phyloP scores from a whole-genome alignment of 2,113 vertebrate species.

The Cyprinodon variegatus region DNA sequence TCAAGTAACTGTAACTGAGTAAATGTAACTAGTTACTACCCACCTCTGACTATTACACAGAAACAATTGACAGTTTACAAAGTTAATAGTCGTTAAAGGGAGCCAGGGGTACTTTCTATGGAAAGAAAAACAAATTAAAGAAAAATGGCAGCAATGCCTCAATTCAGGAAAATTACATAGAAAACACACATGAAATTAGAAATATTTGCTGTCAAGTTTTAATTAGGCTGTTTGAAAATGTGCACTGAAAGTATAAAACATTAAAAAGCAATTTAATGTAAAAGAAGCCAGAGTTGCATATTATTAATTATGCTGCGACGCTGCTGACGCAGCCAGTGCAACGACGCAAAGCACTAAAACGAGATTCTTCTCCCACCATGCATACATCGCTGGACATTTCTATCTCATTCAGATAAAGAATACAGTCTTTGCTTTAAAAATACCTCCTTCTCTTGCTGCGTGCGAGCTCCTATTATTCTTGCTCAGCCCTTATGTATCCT shows the following conservation, averaged over 20 bases:
- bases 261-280: no score
- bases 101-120: conserved; percentile 1
- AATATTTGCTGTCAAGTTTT: no score
- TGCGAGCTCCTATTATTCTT: conserved; percentile 70
- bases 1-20: no score
- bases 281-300: no score
- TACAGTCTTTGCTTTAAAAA: conserved; percentile 26
- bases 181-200: no score
- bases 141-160: neutral
- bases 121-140: neutral
- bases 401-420: conserved; percentile 19
- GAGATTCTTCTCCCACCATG: conserved; percentile 3
- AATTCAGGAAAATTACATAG: no score
- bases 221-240: no score
- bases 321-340: no score
- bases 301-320: no score
- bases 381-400: conserved; percentile 18
- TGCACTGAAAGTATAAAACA: no score
- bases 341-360: neutral
- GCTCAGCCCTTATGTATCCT: conserved; percentile 65
- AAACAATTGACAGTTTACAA: neutral
- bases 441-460: conserved; percentile 35
- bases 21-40: no score
- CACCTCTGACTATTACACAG: no score
- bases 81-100: conserved; percentile 2